Evolutionary conservation across 2,797 vertebrate species (phyloP).

Genomic region (Triplophysa yarkandensis): DNA sequence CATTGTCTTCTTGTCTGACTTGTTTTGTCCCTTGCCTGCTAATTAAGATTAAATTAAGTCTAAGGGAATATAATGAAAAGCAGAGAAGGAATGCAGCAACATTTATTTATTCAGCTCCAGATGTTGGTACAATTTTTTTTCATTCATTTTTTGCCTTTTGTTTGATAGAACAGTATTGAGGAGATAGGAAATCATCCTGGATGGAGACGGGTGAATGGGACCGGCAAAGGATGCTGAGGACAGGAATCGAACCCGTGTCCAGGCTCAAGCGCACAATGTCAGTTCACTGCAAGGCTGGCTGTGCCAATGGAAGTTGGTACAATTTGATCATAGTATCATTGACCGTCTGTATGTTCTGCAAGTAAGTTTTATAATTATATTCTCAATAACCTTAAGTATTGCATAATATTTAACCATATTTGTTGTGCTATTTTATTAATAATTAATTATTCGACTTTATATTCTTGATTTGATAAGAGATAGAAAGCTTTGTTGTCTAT

Average conservation of each 20-base stretch:
- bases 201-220: too few species aligned
- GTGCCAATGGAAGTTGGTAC: too few species aligned
- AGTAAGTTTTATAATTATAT: too few species aligned
- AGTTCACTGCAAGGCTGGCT: too few species aligned
- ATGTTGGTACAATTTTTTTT: background rate
- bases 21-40: background rate
- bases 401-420: background rate
- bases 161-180: too few species aligned
- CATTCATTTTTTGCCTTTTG: too few species aligned
- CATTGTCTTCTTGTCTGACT: background rate
- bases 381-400: too few species aligned
- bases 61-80: background rate
- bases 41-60: background rate
- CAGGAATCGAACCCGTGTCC: too few species aligned
- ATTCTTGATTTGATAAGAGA: constrained; percentile 1
- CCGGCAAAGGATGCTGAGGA: too few species aligned
- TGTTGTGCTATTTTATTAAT: background rate
- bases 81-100: background rate
- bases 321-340: background rate
- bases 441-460: background rate
- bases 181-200: too few species aligned
- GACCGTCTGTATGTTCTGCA: background rate
- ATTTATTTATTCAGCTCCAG: background rate
- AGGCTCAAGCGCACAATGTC: too few species aligned
- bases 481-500: background rate